Conservation (phyloP, 2,888 invertebrate genomes). For the Saturnia pavonia region DNA sequence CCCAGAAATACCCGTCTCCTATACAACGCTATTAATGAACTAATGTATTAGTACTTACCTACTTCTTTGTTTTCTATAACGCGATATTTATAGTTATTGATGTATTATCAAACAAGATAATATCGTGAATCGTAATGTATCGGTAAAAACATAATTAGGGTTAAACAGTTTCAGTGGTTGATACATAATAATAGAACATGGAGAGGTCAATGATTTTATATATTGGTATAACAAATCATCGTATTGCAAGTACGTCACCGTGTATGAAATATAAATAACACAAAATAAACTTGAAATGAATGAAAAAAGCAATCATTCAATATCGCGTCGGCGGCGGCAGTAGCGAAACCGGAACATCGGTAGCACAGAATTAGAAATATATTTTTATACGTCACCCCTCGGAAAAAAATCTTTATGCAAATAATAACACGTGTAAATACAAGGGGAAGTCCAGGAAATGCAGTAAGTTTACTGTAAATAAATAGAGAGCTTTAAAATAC, state of each 20-base stretch:
- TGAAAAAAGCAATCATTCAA: slow-evolving; percentile 70
- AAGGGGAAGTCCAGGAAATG: slow-evolving; percentile 58
- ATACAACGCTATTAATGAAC: no score
- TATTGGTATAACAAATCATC: background rate
- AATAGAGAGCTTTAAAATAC: slow-evolving; percentile 35
- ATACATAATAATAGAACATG: background rate
- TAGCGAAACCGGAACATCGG: slow-evolving; percentile 66
- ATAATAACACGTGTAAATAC: slow-evolving; percentile 79
- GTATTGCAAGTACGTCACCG: background rate
- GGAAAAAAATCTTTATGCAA: slow-evolving; percentile 78
- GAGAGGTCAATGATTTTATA: background rate
- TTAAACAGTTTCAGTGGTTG: background rate
- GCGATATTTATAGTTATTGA: background rate
- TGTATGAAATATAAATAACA: slow-evolving; percentile 11
- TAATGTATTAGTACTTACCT: no score
- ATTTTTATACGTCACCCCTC: slow-evolving; percentile 73
- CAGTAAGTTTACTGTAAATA: slow-evolving; percentile 42
- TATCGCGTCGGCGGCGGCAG: slow-evolving; percentile 46
- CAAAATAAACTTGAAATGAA: slow-evolving; percentile 40
- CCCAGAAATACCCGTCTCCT: no score
- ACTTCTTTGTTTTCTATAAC: background rate
- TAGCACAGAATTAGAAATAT: slow-evolving; percentile 78
- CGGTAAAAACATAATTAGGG: background rate
- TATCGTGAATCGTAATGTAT: background rate
- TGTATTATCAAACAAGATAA: background rate